phyloP scores from a whole-genome alignment of 2,797 vertebrate genomes.

The Triplophysa yarkandensis region DNA sequence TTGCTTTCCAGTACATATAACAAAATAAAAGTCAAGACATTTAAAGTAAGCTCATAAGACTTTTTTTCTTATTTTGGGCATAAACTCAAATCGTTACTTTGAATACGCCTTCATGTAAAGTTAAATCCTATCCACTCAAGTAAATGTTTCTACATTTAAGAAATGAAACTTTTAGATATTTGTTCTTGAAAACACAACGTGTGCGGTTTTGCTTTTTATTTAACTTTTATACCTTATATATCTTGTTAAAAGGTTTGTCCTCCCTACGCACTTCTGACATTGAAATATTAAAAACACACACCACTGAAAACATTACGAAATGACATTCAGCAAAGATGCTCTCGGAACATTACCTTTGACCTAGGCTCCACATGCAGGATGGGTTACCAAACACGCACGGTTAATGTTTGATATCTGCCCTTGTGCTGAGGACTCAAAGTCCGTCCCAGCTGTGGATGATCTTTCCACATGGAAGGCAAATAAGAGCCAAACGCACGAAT shows the following conservation, averaged over 20 bases:
- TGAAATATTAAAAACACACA: constrained; percentile 4
- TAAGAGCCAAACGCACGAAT: constrained; percentile 48
- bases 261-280: not conserved
- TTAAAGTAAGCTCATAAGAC: no score
- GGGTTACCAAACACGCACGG: constrained; percentile 1
- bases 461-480: constrained; percentile 36
- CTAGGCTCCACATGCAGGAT: constrained; percentile 4
- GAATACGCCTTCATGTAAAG: no score
- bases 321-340: constrained; percentile 40
- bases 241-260: not conserved
- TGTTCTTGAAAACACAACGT: no score
- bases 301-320: constrained; percentile 13
- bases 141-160: no score
- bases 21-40: no score
- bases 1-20: no score
- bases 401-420: constrained; percentile 42
- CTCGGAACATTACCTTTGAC: constrained; percentile 24
- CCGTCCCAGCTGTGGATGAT: constrained; percentile 35
- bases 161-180: no score
- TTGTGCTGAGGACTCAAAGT: constrained; percentile 14
- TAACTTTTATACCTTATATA: constrained; percentile 3
- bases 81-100: no score
- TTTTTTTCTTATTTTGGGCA: no score
- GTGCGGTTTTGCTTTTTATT: not conserved
- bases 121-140: no score